Conservation (phyloP, 2,797 vertebrate species). For the Poecile montanus region DNA sequence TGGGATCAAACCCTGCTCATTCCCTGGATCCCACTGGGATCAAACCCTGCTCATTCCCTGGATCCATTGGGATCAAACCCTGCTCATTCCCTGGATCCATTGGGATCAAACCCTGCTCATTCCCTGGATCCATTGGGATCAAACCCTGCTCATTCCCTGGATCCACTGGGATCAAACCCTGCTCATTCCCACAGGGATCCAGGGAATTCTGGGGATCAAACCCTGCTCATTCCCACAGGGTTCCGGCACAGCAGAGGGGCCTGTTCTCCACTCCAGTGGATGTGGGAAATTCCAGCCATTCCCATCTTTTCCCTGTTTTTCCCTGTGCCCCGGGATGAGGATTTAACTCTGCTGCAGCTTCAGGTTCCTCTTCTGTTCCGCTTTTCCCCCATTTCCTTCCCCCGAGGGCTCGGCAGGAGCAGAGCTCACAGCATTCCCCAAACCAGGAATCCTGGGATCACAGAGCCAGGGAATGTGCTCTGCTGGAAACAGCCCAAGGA, state of each 20-base stretch:
- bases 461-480: fast-evolving
- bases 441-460: fast-evolving
- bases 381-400: not conserved
- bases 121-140: too few species aligned
- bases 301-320: not conserved
- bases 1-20: too few species aligned
- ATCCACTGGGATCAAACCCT: too few species aligned
- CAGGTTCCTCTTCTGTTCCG: not conserved
- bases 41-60: too few species aligned
- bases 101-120: too few species aligned
- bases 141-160: too few species aligned
- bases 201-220: too few species aligned
- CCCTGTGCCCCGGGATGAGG: fast-evolving
- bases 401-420: fast-evolving
- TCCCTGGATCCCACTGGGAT: too few species aligned
- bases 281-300: not conserved
- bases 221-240: not conserved
- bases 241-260: not conserved
- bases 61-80: too few species aligned
- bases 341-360: too few species aligned
- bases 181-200: too few species aligned
- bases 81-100: too few species aligned
- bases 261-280: fast-evolving
- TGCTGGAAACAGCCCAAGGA: not conserved
- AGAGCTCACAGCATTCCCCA: not conserved